These are phyloP conservation scores for Loxodonta africana DNA, from an alignment of 2,113 vertebrate species.

Conservation along the genomic window DNA sequence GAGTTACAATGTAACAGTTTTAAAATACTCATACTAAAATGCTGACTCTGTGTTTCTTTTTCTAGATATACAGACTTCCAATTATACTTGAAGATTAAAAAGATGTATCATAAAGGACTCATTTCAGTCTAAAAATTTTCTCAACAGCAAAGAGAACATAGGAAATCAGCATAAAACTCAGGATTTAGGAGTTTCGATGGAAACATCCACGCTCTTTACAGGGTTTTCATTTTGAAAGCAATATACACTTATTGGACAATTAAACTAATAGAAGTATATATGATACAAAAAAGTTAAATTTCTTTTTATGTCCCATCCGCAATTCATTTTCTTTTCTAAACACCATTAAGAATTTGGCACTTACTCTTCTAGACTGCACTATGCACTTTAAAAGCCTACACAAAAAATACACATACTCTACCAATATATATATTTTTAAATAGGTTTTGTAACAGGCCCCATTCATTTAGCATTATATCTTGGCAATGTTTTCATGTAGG, in stretches of 20 bases:
- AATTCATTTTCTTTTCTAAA: background rate
- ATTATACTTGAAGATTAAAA: background rate
- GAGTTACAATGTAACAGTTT: background rate
- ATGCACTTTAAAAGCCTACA: background rate
- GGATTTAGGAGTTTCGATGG: background rate
- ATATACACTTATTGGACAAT: background rate
- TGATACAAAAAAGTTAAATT: background rate
- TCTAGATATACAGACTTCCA: background rate
- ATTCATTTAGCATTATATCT: background rate
- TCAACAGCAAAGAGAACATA: slow-evolving; percentile 39
- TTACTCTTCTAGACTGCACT: background rate
- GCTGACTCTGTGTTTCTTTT: background rate
- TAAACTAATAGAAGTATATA: background rate
- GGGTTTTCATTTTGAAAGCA: slow-evolving; percentile 25
- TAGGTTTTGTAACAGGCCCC: background rate
- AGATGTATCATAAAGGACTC: background rate
- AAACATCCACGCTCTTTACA: background rate
- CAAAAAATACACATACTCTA: background rate
- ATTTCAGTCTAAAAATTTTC: background rate
- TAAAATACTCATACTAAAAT: slow-evolving; percentile 51
- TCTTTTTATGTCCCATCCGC: background rate
- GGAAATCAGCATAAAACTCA: background rate
- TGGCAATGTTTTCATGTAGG: background rate
- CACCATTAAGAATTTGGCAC: background rate
- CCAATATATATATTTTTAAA: background rate